These are phyloP conservation scores for Hemicrepidius hirtus DNA, from an alignment of 2,888 invertebrate genomes.

Conservation along the genomic window DNA sequence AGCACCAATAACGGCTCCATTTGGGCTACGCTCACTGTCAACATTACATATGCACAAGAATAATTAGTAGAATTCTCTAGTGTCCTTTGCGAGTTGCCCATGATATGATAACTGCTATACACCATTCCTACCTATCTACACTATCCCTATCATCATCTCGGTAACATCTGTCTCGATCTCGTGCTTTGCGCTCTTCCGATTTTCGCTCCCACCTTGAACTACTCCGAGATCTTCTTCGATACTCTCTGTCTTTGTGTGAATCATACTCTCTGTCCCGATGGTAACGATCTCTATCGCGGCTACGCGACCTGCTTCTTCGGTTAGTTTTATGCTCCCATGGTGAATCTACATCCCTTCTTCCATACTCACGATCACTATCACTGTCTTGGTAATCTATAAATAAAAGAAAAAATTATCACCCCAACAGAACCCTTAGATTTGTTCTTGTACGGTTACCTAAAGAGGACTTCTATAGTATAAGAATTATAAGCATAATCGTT, in stretches of 20 bases:
- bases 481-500: too few species aligned
- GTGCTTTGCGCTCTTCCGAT: conserved; percentile 65
- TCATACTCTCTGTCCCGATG: conserved; percentile 65
- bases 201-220: conserved; percentile 69
- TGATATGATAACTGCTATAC: conserved; percentile 50
- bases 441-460: too few species aligned
- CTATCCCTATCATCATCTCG: conserved; percentile 71
- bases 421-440: too few species aligned
- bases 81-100: conserved; percentile 43
- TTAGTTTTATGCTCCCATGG: conserved; percentile 59
- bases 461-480: too few species aligned
- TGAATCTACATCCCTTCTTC: conserved; percentile 62
- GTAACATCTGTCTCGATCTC: conserved; percentile 69
- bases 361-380: conserved; percentile 68
- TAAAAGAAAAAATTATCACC: too few species aligned
- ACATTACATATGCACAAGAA: conserved; percentile 56
- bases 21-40: conserved; percentile 69
- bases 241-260: conserved; percentile 63
- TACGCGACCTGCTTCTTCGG: conserved; percentile 66
- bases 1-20: conserved; percentile 69
- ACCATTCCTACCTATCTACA: conserved; percentile 68
- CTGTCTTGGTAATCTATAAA: conserved; percentile 59
- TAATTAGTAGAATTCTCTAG: conserved; percentile 45
- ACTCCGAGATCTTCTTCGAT: conserved; percentile 66
- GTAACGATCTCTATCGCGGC: conserved; percentile 65